These are phyloP conservation scores for Zaprionus obscuricornis DNA, from an alignment of 2,888 invertebrate species.

Conservation along the genomic window DNA sequence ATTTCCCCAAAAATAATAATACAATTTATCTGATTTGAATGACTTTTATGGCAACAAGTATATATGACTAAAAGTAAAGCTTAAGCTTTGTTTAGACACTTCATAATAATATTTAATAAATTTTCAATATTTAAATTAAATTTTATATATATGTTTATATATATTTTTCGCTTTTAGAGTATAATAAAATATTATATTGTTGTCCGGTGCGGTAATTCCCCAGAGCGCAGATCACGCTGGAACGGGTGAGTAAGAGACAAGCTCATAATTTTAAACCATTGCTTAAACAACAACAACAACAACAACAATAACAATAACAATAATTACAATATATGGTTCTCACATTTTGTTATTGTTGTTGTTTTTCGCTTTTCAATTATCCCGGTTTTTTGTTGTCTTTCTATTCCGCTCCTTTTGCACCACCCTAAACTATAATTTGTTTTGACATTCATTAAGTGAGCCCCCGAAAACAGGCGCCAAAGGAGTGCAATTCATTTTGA, in stretches of 20 bases:
- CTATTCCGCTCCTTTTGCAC: no score
- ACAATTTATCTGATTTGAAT: no score
- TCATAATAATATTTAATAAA: slow-evolving; percentile 34
- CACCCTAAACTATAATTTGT: slow-evolving; percentile 33
- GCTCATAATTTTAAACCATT: slow-evolving; percentile 41
- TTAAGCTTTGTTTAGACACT: no score
- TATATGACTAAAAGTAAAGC: no score
- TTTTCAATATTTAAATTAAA: slow-evolving; percentile 5
- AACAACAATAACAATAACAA: no score
- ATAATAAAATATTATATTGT: background rate
- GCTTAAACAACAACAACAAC: slow-evolving; percentile 41
- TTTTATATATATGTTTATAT: no score
- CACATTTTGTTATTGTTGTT: no score
- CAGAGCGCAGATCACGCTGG: slow-evolving; percentile 2
- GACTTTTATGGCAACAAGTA: no score
- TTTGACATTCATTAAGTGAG: slow-evolving; percentile 54
- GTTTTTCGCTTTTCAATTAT: no score
- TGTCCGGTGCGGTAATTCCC: slow-evolving; percentile 40
- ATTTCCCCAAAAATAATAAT: no score
- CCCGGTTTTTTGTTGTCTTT: no score
- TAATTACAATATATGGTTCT: slow-evolving; percentile 38
- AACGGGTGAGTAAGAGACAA: slow-evolving; percentile 50
- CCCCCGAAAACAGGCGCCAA: background rate
- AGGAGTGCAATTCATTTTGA: slow-evolving; percentile 27
- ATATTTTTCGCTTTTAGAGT: no score